Base-by-base conservation (phyloP, 2,113 vertebrate genomes). In the Brachyhypopomus occidentalis region DNA sequence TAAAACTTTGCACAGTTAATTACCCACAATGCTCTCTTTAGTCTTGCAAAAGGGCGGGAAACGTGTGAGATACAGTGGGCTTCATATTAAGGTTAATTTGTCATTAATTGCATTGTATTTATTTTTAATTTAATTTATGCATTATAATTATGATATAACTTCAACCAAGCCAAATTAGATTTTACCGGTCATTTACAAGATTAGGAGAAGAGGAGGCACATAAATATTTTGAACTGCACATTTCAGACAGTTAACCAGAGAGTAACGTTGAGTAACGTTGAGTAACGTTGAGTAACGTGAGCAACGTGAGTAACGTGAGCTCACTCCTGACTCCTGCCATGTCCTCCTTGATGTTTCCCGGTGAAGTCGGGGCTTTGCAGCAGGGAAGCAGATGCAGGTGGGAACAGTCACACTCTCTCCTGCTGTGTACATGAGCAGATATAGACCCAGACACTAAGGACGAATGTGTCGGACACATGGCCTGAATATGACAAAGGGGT, bases 11-110 rank as follows among this genome's bases (percentile, higher is more conserved):
- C 59, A 70, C 56, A 52, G 75, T 59, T 71, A 84, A 85, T 83
- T 73, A 84, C 76, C 77, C 79, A 79, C 77, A 73, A 85, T 64
- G 67, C 70, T 34, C 75, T 14, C 30, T 83, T 86, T 84, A 86
- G 78, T 85, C 88, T 79, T 27, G 38, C 48, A 36, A 41, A 82
- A 27, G 45, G 76, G 34, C n/a, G 12, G 6, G n/a, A 20, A n/a
- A 5, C 30, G 30, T 30, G 30, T 30, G 30, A 30, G 30, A 30
- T 30, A 30, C 30, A 30, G 30, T 30, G 30, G 30, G 2, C 30
- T 30, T 30, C 30, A 30, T 30, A 52, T 52, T 14, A 52, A 52
- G 45, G 45, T 52, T 52, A 52, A 52, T 52, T 52, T 52, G 2
- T 52, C 9, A 7, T 41, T 41, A 41, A 41, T 41, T 41, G 5